A percentile compares a stretch with the other conserved stretches of the same genome.
Evolutionary conservation across 2,113 vertebrate genomes (phyloP).

Genomic region (Boulengeromyrus knoepffleri): DNA sequence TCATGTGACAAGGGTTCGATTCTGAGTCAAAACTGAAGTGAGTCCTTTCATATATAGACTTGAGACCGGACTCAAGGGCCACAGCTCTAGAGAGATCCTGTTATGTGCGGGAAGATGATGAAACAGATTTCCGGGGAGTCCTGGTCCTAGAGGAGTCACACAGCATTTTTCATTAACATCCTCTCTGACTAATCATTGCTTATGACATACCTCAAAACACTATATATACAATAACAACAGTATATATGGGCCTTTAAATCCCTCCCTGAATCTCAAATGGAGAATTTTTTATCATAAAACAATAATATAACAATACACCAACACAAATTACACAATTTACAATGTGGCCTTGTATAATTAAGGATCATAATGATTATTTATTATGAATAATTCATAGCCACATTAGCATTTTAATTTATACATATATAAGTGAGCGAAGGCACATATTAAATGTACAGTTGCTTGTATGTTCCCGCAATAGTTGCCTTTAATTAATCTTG

Average conservation of each 20-base stretch:
- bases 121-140: background rate
- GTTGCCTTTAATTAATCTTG: background rate
- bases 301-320: background rate
- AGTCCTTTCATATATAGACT: background rate
- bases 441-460: background rate
- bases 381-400: background rate
- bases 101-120: background rate
- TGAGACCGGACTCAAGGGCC: background rate
- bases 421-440: background rate
- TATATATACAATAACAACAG: background rate
- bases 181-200: background rate
- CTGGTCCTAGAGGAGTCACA: background rate
- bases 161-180: background rate
- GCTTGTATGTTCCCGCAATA: background rate
- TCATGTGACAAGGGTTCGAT: background rate
- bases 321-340: background rate
- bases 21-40: background rate
- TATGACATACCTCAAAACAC: background rate
- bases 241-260: background rate
- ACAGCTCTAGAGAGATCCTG: background rate
- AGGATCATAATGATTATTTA: background rate
- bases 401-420: conserved; percentile 7
- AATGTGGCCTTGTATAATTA: background rate
- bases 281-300: background rate
- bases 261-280: background rate